phyloP scores from a whole-genome alignment of 2,113 vertebrate species.

The Gavialis gangeticus region DNA sequence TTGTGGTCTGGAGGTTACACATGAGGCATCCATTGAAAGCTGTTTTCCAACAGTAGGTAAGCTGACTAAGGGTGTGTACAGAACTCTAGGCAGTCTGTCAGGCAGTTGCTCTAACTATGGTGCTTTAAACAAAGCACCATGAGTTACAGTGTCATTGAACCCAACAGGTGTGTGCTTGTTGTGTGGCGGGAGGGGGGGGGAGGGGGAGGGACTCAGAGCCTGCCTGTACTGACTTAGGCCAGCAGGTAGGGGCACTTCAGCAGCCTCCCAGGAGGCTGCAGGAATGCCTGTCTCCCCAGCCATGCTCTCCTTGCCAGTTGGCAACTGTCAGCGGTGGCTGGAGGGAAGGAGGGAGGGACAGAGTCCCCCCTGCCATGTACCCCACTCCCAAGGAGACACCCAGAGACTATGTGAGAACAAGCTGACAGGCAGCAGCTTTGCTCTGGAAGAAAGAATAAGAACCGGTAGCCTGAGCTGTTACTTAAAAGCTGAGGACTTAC shows the following conservation, averaged over 20 bases:
- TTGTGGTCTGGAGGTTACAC: neutral
- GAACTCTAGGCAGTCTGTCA: neutral
- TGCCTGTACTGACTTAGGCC: too few species aligned
- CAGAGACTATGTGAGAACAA: neutral
- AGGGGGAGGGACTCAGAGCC: too few species aligned
- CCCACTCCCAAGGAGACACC: neutral
- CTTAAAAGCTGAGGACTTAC: neutral
- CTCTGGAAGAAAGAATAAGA: neutral
- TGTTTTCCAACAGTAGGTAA: rapidly evolving
- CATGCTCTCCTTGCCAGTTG: too few species aligned
- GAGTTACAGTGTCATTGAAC: neutral
- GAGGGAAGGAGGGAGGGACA: too few species aligned
- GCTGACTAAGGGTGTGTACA: neutral
- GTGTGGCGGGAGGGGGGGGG: too few species aligned
- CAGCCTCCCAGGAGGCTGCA: too few species aligned
- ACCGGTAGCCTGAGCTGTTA: neutral
- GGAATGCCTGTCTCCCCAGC: too few species aligned
- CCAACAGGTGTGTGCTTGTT: too few species aligned
- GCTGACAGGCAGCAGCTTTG: neutral
- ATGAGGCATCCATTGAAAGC: neutral
- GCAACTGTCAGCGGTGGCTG: too few species aligned
- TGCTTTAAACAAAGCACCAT: neutral
- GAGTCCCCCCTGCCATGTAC: too few species aligned
- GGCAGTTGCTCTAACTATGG: neutral
- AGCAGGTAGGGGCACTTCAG: too few species aligned